Percentiles rank a stretch among this genome's conserved stretches.
Evolutionary conservation across 2,888 invertebrate species (phyloP).

Genomic region (Cerastis leucographa): DNA sequence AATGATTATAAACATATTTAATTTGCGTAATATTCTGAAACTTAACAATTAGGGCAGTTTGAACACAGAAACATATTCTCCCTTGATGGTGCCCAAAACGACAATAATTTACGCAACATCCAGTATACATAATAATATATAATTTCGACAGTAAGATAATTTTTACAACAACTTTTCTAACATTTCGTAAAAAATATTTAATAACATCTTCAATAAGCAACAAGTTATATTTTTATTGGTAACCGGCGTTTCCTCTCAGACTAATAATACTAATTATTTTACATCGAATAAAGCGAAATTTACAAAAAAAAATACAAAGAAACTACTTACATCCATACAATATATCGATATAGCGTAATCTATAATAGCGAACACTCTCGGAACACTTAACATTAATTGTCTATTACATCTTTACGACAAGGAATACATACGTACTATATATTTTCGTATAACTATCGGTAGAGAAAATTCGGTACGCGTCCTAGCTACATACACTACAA

Average conservation of each 20-base stretch:
- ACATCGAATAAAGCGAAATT: slow-evolving; percentile 88
- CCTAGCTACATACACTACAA: slow-evolving; percentile 78
- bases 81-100: slow-evolving; percentile 77
- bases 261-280: slow-evolving; percentile 89
- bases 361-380: slow-evolving; percentile 87
- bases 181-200: slow-evolving; percentile 87
- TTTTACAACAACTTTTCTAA: slow-evolving; percentile 87
- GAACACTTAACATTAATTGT: slow-evolving; percentile 83
- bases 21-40: slow-evolving; percentile 87
- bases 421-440: slow-evolving; percentile 75
- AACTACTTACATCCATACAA: slow-evolving; percentile 85
- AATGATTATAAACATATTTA: slow-evolving; percentile 78
- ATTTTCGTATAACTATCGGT: slow-evolving; percentile 84
- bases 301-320: slow-evolving; percentile 84
- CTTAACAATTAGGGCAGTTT: slow-evolving; percentile 83
- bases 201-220: slow-evolving; percentile 90
- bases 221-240: slow-evolving; percentile 90
- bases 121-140: slow-evolving; percentile 76
- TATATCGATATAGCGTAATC: slow-evolving; percentile 78
- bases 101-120: slow-evolving; percentile 87
- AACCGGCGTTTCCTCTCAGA: slow-evolving; percentile 91
- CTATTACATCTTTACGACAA: slow-evolving; percentile 80
- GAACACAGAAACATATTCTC: slow-evolving; percentile 60
- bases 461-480: slow-evolving; percentile 87
- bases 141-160: slow-evolving; percentile 78